Evolutionary conservation across 1,140 invertebrate species (phyloP).

Genomic region (Papilio polyxenes): DNA sequence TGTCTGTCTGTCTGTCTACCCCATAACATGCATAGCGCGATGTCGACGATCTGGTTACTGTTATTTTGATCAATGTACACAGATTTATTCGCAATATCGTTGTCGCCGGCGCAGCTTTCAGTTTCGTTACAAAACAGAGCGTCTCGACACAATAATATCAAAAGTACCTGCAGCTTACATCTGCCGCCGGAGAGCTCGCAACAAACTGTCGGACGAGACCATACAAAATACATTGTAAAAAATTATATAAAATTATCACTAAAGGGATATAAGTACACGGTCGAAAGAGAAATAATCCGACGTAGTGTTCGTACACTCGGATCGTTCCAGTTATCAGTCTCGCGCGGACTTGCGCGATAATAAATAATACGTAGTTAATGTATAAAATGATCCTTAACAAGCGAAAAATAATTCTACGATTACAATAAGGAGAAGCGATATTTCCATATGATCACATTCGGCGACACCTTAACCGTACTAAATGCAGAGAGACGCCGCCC

Average conservation of each 20-base stretch:
- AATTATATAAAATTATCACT: conserved; percentile 29
- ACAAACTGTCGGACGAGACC: background rate
- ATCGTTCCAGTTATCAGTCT: background rate
- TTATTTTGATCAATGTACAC: conserved; percentile 46
- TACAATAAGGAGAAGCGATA: conserved; percentile 68
- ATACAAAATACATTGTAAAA: background rate
- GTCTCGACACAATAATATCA: background rate
- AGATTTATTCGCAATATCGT: background rate
- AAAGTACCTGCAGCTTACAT: background rate
- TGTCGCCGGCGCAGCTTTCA: background rate
- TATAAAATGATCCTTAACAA: conserved; percentile 44
- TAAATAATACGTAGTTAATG: conserved; percentile 31
- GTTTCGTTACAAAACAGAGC: background rate
- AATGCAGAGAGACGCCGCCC: conserved; percentile 60
- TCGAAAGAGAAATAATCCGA: background rate
- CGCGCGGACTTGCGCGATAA: conserved; percentile 4
- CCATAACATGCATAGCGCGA: too few relatives aligned
- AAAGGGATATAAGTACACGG: conserved; percentile 1
- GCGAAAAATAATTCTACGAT: conserved; percentile 64
- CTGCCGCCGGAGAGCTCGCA: background rate
- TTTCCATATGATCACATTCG: conserved; percentile 71
- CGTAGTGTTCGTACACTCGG: background rate
- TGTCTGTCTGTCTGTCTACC: conserved; percentile 28
- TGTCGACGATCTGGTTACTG: background rate
- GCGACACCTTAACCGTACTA: conserved; percentile 69